These are phyloP conservation scores for Empis stercorea DNA, from an alignment of 2,888 invertebrate species.

Conservation along the genomic window DNA sequence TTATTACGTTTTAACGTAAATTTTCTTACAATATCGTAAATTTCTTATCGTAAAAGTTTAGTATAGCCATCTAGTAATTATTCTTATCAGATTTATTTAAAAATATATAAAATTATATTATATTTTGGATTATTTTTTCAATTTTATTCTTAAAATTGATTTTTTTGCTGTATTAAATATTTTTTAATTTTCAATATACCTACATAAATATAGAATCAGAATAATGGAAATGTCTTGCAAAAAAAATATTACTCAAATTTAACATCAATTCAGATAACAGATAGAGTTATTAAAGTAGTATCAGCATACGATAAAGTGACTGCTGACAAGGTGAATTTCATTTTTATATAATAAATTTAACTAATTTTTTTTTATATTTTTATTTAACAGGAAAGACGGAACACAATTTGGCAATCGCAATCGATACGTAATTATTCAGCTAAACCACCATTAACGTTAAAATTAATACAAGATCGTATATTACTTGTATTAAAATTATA, in stretches of 20 bases:
- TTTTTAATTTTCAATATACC: too few species aligned
- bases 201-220: too few species aligned
- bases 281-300: conserved; percentile 78
- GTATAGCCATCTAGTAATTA: too few species aligned
- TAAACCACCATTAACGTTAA: conserved; percentile 65
- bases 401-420: conserved; percentile 43
- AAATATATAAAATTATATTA: too few species aligned
- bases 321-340: conserved; percentile 60
- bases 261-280: conserved; percentile 53
- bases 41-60: too few species aligned
- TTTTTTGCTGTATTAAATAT: too few species aligned
- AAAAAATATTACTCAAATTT: conserved; percentile 36
- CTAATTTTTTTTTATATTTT: conserved; percentile 25
- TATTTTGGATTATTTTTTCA: too few species aligned
- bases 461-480: conserved; percentile 77
- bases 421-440: conserved; percentile 58
- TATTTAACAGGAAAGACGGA: conserved; percentile 26
- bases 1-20: too few species aligned
- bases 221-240: conserved; percentile 11
- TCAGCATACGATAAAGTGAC: conserved; percentile 80
- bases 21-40: too few species aligned
- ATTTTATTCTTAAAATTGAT: too few species aligned
- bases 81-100: too few species aligned
- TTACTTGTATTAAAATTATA: conserved; percentile 91
- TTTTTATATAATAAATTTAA: conserved; percentile 18